phyloP scores from a whole-genome alignment of 1,140 invertebrate species.

The Euwallacea similis region DNA sequence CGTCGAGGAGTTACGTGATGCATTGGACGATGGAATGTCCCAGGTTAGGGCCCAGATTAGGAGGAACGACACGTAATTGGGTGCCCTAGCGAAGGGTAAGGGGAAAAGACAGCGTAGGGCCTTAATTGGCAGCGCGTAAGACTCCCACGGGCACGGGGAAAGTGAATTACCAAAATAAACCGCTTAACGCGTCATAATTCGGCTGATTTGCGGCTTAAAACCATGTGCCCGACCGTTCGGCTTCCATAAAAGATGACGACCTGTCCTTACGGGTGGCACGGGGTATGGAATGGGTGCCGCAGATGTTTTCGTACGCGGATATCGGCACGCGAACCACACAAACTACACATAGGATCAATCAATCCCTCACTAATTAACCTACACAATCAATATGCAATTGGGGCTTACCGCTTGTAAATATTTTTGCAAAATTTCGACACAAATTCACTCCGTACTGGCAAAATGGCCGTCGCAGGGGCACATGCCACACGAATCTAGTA shows the following conservation, averaged over 20 bases:
- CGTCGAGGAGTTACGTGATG: conserved; percentile 24
- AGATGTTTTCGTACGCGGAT: conserved; percentile 43
- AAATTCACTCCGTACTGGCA: conserved; percentile 65
- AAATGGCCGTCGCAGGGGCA: conserved; percentile 69
- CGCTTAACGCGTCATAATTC: conserved; percentile 24
- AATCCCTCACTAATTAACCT: conserved; percentile 19
- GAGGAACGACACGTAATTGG: background rate
- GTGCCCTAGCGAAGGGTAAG: conserved; percentile 5
- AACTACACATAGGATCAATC: conserved; percentile 22
- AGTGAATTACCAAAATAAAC: conserved; percentile 32
- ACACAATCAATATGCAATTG: conserved; percentile 40
- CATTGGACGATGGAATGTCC: background rate
- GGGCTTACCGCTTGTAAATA: conserved; percentile 54
- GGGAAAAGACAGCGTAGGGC: conserved; percentile 20
- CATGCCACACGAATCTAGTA: conserved; percentile 66
- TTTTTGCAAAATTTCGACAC: conserved; percentile 60
- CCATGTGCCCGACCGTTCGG: conserved; percentile 53
- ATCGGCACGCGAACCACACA: conserved; percentile 11
- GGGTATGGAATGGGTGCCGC: conserved; percentile 43
- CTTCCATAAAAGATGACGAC: conserved; percentile 40
- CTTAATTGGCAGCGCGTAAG: conserved; percentile 22
- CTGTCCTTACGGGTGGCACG: conserved; percentile 46
- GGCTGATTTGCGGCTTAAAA: conserved; percentile 44
- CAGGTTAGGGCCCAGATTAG: too few species aligned
- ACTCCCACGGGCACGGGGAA: conserved; percentile 13